Percentiles rank a stretch among this genome's conserved stretches.
These are phyloP conservation scores for Rhodinocichla rosea DNA, from an alignment of 2,113 vertebrate species.

Conservation along the genomic window DNA sequence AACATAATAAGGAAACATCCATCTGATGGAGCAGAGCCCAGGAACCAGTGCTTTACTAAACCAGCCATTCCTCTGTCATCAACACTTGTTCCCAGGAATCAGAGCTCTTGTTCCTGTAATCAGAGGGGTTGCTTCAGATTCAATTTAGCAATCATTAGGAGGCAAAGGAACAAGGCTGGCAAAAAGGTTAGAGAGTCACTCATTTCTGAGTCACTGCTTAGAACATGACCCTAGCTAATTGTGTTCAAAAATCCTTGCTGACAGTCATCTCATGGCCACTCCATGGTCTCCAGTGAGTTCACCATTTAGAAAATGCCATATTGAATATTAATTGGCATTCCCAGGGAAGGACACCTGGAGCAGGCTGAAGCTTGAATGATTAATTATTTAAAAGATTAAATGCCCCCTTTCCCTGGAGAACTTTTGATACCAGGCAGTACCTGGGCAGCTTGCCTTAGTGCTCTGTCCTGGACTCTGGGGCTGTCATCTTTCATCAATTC, in stretches of 20 bases:
- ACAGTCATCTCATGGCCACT: neutral
- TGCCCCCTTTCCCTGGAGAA: neutral
- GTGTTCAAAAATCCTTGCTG: neutral
- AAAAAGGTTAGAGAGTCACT: neutral
- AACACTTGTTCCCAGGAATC: neutral
- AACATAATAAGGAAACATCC: neutral
- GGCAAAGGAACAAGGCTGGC: neutral
- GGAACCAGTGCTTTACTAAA: neutral
- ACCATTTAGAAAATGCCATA: neutral
- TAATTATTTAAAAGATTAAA: neutral
- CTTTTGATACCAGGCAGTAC: neutral
- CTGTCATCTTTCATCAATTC: neutral
- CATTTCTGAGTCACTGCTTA: neutral
- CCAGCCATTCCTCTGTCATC: neutral
- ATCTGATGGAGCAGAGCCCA: neutral
- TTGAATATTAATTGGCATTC: neutral
- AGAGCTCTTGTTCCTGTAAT: neutral
- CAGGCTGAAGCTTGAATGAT: neutral
- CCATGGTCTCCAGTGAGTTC: fast-evolving
- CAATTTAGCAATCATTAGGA: neutral
- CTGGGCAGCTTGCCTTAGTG: neutral
- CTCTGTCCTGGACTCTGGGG: neutral
- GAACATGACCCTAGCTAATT: neutral
- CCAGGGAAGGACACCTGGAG: neutral
- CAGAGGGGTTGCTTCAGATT: neutral